A percentile compares a stretch with the other conserved stretches of the same genome.
Conservation (phyloP, 2,797 vertebrate species). For the Liasis olivaceus region DNA sequence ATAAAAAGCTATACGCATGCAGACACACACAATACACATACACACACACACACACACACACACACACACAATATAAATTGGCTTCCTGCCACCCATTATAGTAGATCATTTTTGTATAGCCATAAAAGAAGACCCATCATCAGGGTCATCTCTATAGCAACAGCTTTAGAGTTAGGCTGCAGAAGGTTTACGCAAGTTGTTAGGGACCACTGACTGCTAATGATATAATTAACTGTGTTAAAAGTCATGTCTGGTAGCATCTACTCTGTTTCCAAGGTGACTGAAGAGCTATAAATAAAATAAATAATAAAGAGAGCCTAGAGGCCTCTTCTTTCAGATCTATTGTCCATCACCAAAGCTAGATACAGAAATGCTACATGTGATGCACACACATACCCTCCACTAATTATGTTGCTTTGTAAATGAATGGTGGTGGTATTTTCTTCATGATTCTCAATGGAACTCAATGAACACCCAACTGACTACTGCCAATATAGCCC, state of each 20-base stretch:
- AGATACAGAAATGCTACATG: not conserved
- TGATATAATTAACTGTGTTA: conserved; percentile 65
- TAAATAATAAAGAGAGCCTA: conserved; percentile 32
- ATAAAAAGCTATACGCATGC: not conserved
- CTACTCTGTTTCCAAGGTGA: conserved; percentile 68
- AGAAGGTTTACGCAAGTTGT: conserved; percentile 26
- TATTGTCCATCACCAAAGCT: rapidly evolving
- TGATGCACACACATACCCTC: not conserved
- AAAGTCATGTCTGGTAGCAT: conserved; percentile 59
- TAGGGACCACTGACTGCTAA: conserved; percentile 57
- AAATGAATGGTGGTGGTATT: not conserved
- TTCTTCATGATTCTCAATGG: not conserved
- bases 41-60: no score
- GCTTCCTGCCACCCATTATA: rapidly evolving
- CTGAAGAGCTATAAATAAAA: conserved; percentile 40
- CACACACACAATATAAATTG: no score
- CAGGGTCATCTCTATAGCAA: conserved; percentile 42
- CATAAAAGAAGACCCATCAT: rapidly evolving
- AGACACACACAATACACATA: not conserved
- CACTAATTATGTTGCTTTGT: not conserved
- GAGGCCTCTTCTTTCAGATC: conserved; percentile 43
- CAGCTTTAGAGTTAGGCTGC: rapidly evolving
- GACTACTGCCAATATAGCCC: not conserved
- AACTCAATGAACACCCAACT: not conserved
- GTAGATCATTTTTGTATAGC: rapidly evolving